Percentiles rank a stretch among this genome's conserved stretches.
Evolutionary conservation across 2,113 vertebrate species (phyloP).

Genomic region (Empidonax traillii): DNA sequence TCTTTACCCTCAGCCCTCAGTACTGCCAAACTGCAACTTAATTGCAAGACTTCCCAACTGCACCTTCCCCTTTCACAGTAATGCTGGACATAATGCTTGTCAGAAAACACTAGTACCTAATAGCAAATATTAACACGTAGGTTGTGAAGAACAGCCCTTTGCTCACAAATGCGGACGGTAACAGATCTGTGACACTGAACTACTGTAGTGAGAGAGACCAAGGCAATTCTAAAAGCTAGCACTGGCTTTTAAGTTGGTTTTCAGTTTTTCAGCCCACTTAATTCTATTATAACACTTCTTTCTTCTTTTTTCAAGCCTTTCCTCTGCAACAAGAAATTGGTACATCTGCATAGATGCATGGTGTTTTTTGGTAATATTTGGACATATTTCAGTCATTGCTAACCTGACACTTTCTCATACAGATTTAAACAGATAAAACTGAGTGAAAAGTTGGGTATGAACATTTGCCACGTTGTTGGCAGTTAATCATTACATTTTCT

Average conservation of each 20-base stretch:
- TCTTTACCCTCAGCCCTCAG: neutral
- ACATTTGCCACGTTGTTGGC: neutral
- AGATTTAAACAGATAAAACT: neutral
- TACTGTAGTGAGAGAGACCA: neutral
- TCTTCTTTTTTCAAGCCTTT: neutral
- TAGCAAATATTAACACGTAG: neutral
- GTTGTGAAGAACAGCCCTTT: neutral
- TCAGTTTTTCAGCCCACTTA: neutral
- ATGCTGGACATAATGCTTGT: neutral
- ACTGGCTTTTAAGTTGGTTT: neutral
- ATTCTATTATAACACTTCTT: neutral
- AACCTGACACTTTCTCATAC: neutral
- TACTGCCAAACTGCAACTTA: neutral
- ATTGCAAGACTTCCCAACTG: neutral
- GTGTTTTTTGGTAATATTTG: neutral
- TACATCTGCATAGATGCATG: neutral
- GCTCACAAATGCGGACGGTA: neutral
- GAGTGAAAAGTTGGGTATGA: neutral
- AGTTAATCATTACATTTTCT: slow-evolving; percentile 40
- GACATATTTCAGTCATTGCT: neutral
- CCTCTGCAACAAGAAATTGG: neutral
- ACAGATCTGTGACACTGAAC: neutral
- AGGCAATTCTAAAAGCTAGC: neutral
- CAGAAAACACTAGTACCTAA: neutral
- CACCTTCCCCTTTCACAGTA: neutral